These are phyloP conservation scores for Leptopilina syphax DNA, from an alignment of 2,888 invertebrate species.

Conservation along the genomic window DNA sequence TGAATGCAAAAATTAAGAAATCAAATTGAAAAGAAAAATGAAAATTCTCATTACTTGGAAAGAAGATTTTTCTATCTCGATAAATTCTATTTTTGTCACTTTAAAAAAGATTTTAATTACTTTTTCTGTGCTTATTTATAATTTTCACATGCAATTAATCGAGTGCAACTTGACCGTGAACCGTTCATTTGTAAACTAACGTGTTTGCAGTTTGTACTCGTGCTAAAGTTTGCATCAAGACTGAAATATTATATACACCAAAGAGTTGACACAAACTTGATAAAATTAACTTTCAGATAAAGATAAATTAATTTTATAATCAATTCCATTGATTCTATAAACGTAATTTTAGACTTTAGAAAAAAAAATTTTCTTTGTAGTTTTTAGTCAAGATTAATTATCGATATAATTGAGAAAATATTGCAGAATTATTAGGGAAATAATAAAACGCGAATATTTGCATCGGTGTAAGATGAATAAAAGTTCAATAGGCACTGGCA, in stretches of 20 bases:
- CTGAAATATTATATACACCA: neutral
- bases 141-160: neutral
- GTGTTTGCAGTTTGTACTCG: slow-evolving; percentile 17
- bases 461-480: neutral
- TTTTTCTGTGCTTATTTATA: neutral
- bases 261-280: too few species aligned
- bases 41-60: neutral
- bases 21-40: too few species aligned
- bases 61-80: neutral
- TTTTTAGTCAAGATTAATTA: neutral
- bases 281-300: too few species aligned
- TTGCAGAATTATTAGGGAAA: neutral
- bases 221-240: neutral
- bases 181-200: slow-evolving; percentile 7
- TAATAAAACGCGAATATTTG: neutral
- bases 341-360: neutral
- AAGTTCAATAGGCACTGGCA: neutral
- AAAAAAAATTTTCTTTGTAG: too few species aligned
- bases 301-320: neutral
- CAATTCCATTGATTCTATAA: neutral
- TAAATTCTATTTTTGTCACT: neutral
- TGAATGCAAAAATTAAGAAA: too few species aligned
- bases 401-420: neutral
- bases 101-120: neutral
- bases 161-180: slow-evolving; percentile 7